Evolutionary conservation across 2,888 invertebrate genomes (phyloP), one percentile per base, ranked within the genome.

Genomic region (Polyploca ridens): DNA sequence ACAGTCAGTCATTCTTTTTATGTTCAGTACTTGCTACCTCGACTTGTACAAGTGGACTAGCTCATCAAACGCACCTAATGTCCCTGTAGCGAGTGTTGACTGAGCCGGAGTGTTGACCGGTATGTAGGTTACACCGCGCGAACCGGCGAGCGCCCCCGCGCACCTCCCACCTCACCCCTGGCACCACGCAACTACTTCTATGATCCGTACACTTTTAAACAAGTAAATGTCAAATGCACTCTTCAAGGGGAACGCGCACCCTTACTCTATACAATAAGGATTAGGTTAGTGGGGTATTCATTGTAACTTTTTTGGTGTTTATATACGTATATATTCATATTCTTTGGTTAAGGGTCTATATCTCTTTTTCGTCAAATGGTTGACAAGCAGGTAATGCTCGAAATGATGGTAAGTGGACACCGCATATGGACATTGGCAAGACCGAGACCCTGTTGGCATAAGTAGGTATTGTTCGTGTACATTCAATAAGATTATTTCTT

Each of bases 81-180:
- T 92, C 94, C 93, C 94, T 94, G 94, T 92, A 91, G 91, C 93
- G 94, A 93, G 90, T 94, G 94, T 94, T 93, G 94, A 93, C 93
- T 94, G 93, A 89, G 92, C 82, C 93, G 94, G 94, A 93, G 93
- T 94, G 93, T 91, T 94, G 94, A 94, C 94, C 94, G 93, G 93
- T 90, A 94, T 94, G 90, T 94, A 93, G 94, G 94, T 93, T 93
- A 93, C 90, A 85, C 87, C 78, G 91, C 91, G 88, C 92, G 88
- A 89, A 89, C 89, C 87, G 83, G 82, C 88, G 84, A 83, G 75
- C 82, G 75, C 83, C 71, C 77, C 69, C 73, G 64, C 63, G 74
- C 76, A 65, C 76, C 70, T 70, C 71, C 66, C 72, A 63, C 77
- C 68, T 71, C 73, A 66, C 73, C 63, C 73, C 73, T 77, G 73